Evolutionary conservation across 2,797 vertebrate species (phyloP), one percentile per base, ranked within the genome.

Genomic region (Anguilla pacifica): DNA sequence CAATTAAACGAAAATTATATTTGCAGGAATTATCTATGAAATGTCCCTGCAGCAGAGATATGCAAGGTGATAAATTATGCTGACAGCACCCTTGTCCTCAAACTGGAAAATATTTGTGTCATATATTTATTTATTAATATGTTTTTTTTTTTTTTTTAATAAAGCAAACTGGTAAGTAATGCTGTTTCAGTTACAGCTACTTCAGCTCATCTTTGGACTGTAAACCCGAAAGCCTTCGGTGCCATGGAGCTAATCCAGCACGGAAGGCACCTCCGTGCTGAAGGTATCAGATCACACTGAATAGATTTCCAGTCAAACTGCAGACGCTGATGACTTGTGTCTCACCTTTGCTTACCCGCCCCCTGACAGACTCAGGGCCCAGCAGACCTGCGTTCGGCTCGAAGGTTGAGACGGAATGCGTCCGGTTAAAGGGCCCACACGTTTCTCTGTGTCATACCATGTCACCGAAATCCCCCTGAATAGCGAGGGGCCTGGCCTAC

Each of bases 1-100:
- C 93, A 95, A 96, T 95, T 95, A 93, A 89, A 90, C 88, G 87
- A 89, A 92, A 90, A 93, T 86, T 89, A 89, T 90, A 91, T 91
- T 91, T 91, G 85, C 89, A 91, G 91, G 91, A 94, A 95, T 93
- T 91, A 90, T 89, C 90, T 87, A 43, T 83, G 89, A 85, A 92
- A 90, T 86, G 70, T 89, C 88, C 88, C 82, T 49, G 55, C 74
- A 86, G 88, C 89, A 87, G 79, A 86, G 89, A 87, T 87, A 89
- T 74, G 84, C 83, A 85, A 88, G 35, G 46, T n/a, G 35, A 84
- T 72, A 51, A 74, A 84, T 57, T 84, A 88, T 89, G 89, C 88
- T 88, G 84, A 89, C 83, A 85, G 87, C 83, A 83, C 79, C 19
- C 49, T 43, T 39, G 25, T 74, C 53, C 81, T 46, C 28, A 84